Conservation (phyloP, 2,797 vertebrate species). For the Anolis apletophallus region DNA sequence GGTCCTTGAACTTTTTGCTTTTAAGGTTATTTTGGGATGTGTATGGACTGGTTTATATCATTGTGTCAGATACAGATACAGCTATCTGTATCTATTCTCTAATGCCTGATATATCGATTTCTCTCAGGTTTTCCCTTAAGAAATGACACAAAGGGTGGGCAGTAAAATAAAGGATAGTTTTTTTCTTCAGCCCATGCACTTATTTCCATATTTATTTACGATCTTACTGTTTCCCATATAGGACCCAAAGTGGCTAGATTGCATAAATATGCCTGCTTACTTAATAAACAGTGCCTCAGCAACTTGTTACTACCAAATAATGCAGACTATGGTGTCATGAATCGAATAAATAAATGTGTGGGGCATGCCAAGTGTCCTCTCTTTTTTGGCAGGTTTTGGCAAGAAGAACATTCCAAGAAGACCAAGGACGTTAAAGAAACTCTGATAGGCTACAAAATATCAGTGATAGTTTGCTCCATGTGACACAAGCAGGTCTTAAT, state of each 20-base stretch:
- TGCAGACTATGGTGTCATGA: background rate
- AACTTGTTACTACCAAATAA: background rate
- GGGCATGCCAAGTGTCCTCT: too few species aligned
- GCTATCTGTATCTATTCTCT: too few species aligned
- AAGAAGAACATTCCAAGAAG: background rate
- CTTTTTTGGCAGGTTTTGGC: background rate
- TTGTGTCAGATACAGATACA: too few species aligned
- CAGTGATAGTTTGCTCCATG: background rate
- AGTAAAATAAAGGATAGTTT: background rate
- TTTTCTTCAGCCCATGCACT: too few species aligned
- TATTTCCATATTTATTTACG: too few species aligned
- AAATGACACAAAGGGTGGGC: too few species aligned
- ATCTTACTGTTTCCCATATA: too few species aligned
- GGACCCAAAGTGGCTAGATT: too few species aligned
- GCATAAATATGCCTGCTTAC: background rate
- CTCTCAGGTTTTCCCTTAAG: too few species aligned
- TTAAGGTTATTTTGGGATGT: background rate
- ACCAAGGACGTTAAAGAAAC: background rate
- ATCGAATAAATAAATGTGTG: background rate
- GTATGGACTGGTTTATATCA: too few species aligned
- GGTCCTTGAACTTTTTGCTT: background rate
- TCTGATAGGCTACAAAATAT: background rate
- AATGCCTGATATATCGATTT: too few species aligned
- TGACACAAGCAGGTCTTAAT: background rate
- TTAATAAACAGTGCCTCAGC: background rate